Evolutionary conservation across 2,888 invertebrate genomes (phyloP).

Genomic region (Drosophila mimica): DNA sequence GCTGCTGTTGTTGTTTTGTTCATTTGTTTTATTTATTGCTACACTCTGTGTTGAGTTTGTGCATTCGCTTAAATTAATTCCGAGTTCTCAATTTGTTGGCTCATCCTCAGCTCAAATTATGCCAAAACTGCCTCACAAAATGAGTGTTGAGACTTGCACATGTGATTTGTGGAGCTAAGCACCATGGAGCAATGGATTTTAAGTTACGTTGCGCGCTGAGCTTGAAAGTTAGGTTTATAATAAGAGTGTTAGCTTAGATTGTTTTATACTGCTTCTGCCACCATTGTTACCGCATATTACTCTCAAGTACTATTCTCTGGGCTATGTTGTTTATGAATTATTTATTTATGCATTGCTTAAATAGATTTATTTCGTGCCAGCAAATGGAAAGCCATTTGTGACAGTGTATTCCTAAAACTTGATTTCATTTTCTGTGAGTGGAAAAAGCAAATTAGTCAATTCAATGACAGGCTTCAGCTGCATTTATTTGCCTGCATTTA

Average conservation of each 20-base stretch:
- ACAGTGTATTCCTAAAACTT: not conserved
- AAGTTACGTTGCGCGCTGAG: not conserved
- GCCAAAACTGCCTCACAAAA: not conserved
- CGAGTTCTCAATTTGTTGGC: constrained; percentile 1
- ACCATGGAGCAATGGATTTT: not conserved
- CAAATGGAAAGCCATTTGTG: not conserved
- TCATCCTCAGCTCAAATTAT: not conserved
- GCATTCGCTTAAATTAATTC: constrained; percentile 2
- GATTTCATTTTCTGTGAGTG: not conserved
- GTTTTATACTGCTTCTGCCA: not conserved
- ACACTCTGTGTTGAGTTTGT: not conserved
- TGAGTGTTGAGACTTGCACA: not conserved
- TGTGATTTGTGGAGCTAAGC: not conserved
- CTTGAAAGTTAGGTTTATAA: not conserved
- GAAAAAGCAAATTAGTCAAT: not conserved
- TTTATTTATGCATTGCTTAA: constrained; percentile 3
- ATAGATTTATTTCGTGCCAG: not conserved
- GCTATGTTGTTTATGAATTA: not conserved
- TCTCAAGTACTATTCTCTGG: not conserved
- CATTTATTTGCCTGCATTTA: not conserved
- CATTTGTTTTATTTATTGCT: constrained; percentile 1
- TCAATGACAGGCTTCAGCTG: not conserved
- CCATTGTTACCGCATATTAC: not conserved
- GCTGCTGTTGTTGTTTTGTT: not conserved
- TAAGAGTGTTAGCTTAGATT: not conserved